Conservation (phyloP, 2,113 vertebrate genomes). For the Leucopsar rothschildi region DNA sequence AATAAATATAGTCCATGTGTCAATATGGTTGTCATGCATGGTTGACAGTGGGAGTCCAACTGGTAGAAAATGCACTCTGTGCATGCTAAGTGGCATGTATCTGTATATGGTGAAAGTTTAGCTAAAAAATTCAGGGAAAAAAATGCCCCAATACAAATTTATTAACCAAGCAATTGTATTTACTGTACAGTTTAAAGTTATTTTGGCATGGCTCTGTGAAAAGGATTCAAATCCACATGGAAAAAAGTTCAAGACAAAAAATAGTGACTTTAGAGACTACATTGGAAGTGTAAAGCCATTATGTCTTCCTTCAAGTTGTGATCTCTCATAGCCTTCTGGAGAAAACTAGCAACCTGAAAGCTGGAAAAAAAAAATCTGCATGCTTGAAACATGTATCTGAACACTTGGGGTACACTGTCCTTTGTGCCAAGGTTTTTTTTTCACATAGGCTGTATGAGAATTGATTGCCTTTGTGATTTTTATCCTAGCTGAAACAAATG, state of each 20-base stretch:
- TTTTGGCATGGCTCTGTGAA: not conserved
- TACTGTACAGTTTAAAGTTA: not conserved
- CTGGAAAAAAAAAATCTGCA: not conserved
- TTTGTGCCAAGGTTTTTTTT: slow-evolving; percentile 14
- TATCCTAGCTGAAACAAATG: slow-evolving; percentile 44
- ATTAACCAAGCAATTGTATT: not conserved
- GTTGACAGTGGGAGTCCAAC: not conserved
- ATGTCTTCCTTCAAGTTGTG: not conserved
- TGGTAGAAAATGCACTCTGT: not conserved
- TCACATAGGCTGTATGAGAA: not conserved
- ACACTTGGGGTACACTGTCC: not conserved
- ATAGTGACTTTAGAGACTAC: not conserved
- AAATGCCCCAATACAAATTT: not conserved
- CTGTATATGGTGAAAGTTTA: not conserved
- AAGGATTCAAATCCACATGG: not conserved
- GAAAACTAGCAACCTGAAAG: slow-evolving; percentile 23
- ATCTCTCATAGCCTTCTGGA: not conserved
- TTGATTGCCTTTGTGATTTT: slow-evolving; percentile 50
- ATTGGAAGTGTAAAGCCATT: not conserved
- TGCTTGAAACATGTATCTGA: slow-evolving; percentile 5
- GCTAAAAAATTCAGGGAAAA: not conserved
- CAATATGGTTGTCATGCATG: not conserved
- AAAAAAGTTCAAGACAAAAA: not conserved
- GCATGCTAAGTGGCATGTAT: not conserved
- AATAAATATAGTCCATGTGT: not conserved